These are phyloP conservation scores for Clarias magur DNA, from an alignment of 2,113 vertebrate genomes.

Conservation along the genomic window DNA sequence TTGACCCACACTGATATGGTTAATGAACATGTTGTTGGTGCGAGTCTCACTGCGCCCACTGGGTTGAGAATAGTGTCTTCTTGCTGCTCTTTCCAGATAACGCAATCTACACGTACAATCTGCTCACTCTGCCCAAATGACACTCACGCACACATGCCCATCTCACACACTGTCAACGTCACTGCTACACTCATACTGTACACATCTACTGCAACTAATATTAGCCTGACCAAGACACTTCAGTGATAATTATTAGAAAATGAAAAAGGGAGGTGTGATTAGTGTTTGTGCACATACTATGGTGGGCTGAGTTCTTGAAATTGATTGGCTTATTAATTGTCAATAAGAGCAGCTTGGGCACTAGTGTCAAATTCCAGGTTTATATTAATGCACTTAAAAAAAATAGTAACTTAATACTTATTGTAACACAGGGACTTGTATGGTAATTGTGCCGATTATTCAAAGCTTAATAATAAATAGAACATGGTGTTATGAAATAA, in stretches of 20 bases:
- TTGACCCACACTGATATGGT: background rate
- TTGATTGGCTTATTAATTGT: background rate
- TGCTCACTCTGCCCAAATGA: background rate
- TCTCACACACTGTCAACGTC: slow-evolving; percentile 27
- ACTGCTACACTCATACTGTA: background rate
- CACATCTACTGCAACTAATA: background rate
- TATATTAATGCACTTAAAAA: background rate
- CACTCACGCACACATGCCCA: slow-evolving; percentile 32
- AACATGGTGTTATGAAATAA: no score
- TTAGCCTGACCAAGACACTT: background rate
- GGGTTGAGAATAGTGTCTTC: background rate
- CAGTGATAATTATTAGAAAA: background rate
- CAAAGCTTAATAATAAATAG: no score
- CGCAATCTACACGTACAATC: slow-evolving; percentile 61
- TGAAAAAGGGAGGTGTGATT: background rate
- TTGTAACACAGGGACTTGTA: no score
- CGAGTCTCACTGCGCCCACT: background rate
- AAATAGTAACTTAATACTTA: no score
- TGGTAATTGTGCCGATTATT: no score
- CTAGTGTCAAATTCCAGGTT: background rate
- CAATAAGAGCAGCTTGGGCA: background rate
- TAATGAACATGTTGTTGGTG: background rate
- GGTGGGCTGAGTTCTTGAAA: background rate
- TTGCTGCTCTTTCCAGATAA: slow-evolving; percentile 66
- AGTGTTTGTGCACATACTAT: background rate